Base-by-base conservation (phyloP, 2,797 vertebrate genomes). In the Crocodylus rhombifer region DNA sequence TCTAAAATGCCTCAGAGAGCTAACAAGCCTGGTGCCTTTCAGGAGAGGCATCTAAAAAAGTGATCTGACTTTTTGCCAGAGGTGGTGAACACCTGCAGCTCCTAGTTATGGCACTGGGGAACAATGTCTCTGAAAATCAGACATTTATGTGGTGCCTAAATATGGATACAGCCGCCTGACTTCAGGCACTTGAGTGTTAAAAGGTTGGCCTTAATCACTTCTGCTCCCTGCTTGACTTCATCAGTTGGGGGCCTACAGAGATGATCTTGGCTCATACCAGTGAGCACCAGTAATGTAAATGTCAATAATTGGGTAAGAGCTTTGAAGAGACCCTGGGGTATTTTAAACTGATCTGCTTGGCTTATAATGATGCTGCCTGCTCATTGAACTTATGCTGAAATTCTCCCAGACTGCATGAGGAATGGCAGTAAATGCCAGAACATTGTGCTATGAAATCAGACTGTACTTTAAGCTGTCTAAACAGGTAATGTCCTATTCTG, bases 171-270 rank as follows among this genome's bases (percentile, higher is more conserved):
- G 26, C 82, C 92, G 65, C 3, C 71, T 63, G 3, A 75, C 86
- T 78, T 92, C 84, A 57, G 26, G 77, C 0, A 0, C 28, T 78
- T 88, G 4, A 5, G 20, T 65, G 75, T 95, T 56, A 57, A 90
- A 83, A 67, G 51, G 20, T 36, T 88, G 92, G 30, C 60, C 60
- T 93, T 93, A 77, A 57, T 83, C 28, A n/a, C 13, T 94, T 93
- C 74, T 90, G 36, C 56, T 5, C 62, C 77, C 91, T 85, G 64
- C 12, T 73, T 93, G 86, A 76, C 94, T 86, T 84, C 73, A 64
- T 90, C 71, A 84, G 3, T 90, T 86, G 67, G 36, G 14, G 86
- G 33, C 80, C 23, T 93, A 56, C 89, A 84, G 64, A 85, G 42
- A 51, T 55, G 36, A 42, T 25, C 14, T 82, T 73, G 77, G 89